Conservation (phyloP, 2,888 invertebrate species). For the Charanyca ferruginea region DNA sequence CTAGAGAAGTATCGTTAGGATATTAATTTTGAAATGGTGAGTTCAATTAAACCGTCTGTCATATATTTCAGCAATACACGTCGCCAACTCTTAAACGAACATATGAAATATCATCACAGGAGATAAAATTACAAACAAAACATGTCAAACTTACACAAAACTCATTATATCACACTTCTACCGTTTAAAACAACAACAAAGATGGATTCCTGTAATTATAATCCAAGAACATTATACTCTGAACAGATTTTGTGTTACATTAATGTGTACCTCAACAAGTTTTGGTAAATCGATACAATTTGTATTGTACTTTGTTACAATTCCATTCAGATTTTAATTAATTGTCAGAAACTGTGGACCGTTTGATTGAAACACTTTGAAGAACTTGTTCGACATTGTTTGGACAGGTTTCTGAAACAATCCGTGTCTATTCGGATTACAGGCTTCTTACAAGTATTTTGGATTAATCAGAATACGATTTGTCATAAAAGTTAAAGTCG, state of each 20-base stretch:
- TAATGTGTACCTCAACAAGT: conserved; percentile 62
- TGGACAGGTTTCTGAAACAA: conserved; percentile 78
- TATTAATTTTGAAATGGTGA: not conserved
- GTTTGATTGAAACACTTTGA: conserved; percentile 83
- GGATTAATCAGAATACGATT: conserved; percentile 68
- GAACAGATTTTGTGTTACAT: conserved; percentile 60
- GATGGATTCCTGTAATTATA: conserved; percentile 41
- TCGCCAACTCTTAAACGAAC: conserved; percentile 13
- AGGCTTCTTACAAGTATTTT: conserved; percentile 68
- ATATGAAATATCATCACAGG: conserved; percentile 10
- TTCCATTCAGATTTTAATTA: conserved; percentile 83
- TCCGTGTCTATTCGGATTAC: conserved; percentile 73
- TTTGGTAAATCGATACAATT: conserved; percentile 76
- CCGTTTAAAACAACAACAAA: conserved; percentile 43
- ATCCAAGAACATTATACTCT: conserved; percentile 49
- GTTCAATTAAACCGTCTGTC: not conserved
- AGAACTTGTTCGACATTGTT: conserved; percentile 84
- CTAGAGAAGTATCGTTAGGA: no score
- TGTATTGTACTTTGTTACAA: conserved; percentile 76
- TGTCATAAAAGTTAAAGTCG: conserved; percentile 58
- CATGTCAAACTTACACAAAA: conserved; percentile 32
- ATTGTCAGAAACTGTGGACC: conserved; percentile 80
- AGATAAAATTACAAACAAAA: conserved; percentile 36
- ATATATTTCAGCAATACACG: not conserved
- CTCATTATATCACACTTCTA: conserved; percentile 22